phyloP scores from a whole-genome alignment of 2,888 invertebrate genomes.

The Acronicta leporina region DNA sequence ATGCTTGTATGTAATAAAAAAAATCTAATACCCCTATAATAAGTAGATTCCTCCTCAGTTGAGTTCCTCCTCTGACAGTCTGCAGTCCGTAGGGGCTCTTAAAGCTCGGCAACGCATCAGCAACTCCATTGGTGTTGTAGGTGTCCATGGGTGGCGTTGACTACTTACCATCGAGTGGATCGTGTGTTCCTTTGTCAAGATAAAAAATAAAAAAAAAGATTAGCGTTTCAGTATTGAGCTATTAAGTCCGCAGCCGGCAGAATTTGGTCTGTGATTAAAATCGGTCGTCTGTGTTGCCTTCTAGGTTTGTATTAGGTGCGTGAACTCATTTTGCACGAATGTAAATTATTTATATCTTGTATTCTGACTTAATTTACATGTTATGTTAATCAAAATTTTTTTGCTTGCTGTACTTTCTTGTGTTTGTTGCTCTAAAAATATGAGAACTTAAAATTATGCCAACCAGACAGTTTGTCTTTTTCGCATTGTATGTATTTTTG shows the following conservation, averaged over 20 bases:
- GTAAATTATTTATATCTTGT: slow-evolving; percentile 57
- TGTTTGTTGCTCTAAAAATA: slow-evolving; percentile 35
- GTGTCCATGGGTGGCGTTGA: too few relatives aligned
- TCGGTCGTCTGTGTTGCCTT: slow-evolving; percentile 7
- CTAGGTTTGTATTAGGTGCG: slow-evolving; percentile 44
- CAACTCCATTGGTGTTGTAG: too few relatives aligned
- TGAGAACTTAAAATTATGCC: slow-evolving; percentile 45
- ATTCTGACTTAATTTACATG: slow-evolving; percentile 56
- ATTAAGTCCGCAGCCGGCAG: background rate
- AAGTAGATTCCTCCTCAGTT: too few relatives aligned
- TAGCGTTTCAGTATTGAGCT: background rate
- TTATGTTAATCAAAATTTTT: slow-evolving; percentile 49
- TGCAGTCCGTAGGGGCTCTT: too few relatives aligned
- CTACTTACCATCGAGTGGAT: too few relatives aligned
- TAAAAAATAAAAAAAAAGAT: background rate
- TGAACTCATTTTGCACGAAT: slow-evolving; percentile 54
- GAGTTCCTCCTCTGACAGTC: too few relatives aligned
- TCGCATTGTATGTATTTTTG: slow-evolving; percentile 20
- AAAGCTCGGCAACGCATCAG: too few relatives aligned
- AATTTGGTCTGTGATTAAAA: slow-evolving; percentile 1
- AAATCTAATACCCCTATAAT: too few relatives aligned
- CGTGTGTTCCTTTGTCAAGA: too few relatives aligned
- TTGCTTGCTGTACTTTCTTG: slow-evolving; percentile 31
- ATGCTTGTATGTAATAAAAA: too few relatives aligned
- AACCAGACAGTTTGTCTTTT: slow-evolving; percentile 30